Conservation (phyloP, 1,140 invertebrate genomes). For the Temnothorax nylanderi region DNA sequence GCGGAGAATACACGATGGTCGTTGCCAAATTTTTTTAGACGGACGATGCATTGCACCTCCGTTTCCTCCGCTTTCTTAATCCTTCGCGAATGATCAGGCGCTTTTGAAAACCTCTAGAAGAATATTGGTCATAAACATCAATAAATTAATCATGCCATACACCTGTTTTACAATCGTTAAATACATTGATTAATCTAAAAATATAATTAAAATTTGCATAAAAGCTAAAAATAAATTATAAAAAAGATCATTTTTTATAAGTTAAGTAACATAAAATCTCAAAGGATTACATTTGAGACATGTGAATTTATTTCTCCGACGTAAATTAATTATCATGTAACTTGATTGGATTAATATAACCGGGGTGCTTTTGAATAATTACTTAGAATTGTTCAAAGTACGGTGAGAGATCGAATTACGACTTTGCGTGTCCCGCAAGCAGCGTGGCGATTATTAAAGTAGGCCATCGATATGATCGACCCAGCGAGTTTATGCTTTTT, state of each 20-base stretch:
- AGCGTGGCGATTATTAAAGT: constrained; percentile 51
- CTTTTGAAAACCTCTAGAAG: neutral
- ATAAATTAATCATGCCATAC: neutral
- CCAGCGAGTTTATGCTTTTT: neutral
- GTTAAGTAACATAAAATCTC: neutral
- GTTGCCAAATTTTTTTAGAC: constrained; percentile 61
- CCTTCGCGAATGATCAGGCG: neutral
- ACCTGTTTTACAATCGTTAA: neutral
- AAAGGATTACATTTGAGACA: neutral
- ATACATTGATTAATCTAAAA: neutral
- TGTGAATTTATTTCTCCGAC: neutral
- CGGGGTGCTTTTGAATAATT: neutral
- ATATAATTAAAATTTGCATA: neutral
- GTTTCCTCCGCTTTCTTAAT: constrained; percentile 19
- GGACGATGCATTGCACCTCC: neutral
- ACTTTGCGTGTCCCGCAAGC: constrained; percentile 48
- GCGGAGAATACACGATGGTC: neutral
- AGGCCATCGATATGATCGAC: constrained; percentile 57
- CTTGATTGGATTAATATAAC: neutral
- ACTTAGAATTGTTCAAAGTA: neutral
- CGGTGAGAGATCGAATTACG: constrained; percentile 44
- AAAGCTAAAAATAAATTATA: neutral
- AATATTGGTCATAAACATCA: neutral
- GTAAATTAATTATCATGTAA: constrained; percentile 1
- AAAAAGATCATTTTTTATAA: neutral